Percentiles rank a stretch among this genome's conserved stretches.
These are phyloP conservation scores for Xylocampa areola DNA, from an alignment of 2,888 invertebrate species.

Conservation along the genomic window DNA sequence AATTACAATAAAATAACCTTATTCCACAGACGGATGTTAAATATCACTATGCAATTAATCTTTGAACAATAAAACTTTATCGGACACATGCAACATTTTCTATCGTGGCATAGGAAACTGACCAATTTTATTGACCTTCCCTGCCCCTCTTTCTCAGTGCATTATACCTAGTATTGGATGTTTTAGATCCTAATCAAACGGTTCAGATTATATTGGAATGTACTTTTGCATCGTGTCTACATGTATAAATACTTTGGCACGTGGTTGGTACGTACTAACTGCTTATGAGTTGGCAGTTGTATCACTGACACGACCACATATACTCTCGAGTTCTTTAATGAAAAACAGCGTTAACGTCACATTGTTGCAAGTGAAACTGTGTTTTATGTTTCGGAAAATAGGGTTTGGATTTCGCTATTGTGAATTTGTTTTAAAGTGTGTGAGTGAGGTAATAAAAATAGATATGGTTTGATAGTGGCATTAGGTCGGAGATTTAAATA, in stretches of 20 bases:
- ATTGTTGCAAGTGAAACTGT: conserved; percentile 40
- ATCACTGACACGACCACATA: conserved; percentile 67
- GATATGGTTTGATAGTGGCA: conserved; percentile 71
- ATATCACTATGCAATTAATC: conserved; percentile 63
- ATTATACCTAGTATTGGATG: conserved; percentile 20
- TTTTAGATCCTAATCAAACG: conserved; percentile 44
- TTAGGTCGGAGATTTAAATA: conserved; percentile 76
- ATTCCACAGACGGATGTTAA: conserved; percentile 52
- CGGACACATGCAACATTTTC: conserved; percentile 55
- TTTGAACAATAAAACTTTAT: conserved; percentile 57
- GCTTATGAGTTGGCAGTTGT: conserved; percentile 75
- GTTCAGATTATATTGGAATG: conserved; percentile 65
- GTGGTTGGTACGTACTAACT: conserved; percentile 72
- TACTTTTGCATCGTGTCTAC: conserved; percentile 51
- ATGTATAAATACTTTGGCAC: conserved; percentile 70
- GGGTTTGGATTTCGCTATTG: conserved; percentile 46
- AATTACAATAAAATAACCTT: conserved; percentile 40
- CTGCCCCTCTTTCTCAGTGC: conserved; percentile 10
- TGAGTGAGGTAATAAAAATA: conserved; percentile 71
- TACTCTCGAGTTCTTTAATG: conserved; percentile 30
- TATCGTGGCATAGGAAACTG: conserved; percentile 51
- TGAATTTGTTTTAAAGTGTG: conserved; percentile 43
- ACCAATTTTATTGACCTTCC: conserved; percentile 56
- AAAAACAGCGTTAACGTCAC: conserved; percentile 50
- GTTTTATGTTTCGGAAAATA: conserved; percentile 40